Evolutionary conservation across 2,113 vertebrate genomes (phyloP), one percentile per base, ranked within the genome.

Genomic region (Megalops atlanticus): DNA sequence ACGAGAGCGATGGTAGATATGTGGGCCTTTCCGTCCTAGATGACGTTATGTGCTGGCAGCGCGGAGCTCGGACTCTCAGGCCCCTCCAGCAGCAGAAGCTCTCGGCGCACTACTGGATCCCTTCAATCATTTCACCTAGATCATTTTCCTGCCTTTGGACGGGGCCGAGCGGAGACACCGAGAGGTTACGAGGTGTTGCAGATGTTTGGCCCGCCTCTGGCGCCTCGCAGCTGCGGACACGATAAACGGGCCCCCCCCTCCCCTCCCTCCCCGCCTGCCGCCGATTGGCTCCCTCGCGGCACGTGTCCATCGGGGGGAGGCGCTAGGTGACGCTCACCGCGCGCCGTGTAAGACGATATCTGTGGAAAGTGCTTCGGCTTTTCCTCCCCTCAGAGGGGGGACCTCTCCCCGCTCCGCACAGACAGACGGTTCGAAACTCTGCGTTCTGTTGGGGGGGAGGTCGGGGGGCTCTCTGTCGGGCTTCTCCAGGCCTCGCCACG

Each of bases 21-120:
- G 24, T 71, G n/a, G 87, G 90, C 91, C 90, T 88, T 85, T 87
- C 85, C 81, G 80, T 76, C 83, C 85, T 84, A 84, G 88, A 90
- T 90, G 90, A 92, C 88, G 89, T 91, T 91, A 90, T 89, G 82
- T 89, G 88, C 89, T 92, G 91, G 91, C 91, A 91, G 88, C 69
- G 77, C 70, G 58, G 43, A 84, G 82, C 76, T 89, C 86, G 36
- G 73, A 40, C 24, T 54, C 69, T 54, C 58, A 54, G 35, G 21
- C 33, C 58, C 77, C 80, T 15, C 70, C 83, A 77, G 70, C 80
- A 78, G 58, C 80, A 81, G 75, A 84, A 69, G 72, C 83, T 80
- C 85, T 78, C 27, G 31, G 82, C 80, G 83, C 84, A 85, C 83
- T 82, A 81, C 83, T 84, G 81, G 78, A 87, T 88, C 88, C 88